Percentiles rank a stretch among this genome's conserved stretches.
phyloP scores from a whole-genome alignment of 1,140 invertebrate species.

The Aplysia californica region DNA sequence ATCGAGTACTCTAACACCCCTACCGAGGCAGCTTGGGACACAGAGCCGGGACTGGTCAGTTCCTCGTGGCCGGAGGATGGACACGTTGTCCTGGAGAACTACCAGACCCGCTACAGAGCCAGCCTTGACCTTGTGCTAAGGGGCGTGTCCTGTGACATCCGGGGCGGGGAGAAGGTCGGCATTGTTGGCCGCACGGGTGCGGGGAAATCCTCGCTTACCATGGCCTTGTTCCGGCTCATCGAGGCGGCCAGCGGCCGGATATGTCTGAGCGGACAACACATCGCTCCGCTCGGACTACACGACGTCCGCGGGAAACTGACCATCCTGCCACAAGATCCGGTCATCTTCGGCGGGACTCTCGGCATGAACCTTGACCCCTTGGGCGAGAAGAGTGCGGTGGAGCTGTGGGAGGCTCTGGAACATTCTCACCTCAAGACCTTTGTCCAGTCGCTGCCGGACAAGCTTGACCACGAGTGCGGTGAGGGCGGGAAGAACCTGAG shows the following conservation, averaged over 20 bases:
- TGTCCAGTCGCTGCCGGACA: slow-evolving; percentile 40
- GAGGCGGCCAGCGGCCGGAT: slow-evolving; percentile 70
- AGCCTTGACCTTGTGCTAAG: slow-evolving; percentile 58
- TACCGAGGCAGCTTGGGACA: no score
- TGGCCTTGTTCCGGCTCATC: slow-evolving; percentile 81
- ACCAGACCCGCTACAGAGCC: slow-evolving; percentile 53
- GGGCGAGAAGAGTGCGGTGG: slow-evolving; percentile 69
- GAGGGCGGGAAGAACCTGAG: slow-evolving; percentile 65
- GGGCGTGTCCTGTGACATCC: slow-evolving; percentile 53
- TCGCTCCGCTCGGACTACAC: slow-evolving; percentile 57
- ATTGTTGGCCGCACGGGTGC: slow-evolving; percentile 72
- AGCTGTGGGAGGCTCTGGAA: slow-evolving; percentile 60
- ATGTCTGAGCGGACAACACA: slow-evolving; percentile 30
- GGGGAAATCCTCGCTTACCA: slow-evolving; percentile 68
- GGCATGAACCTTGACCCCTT: slow-evolving; percentile 76
- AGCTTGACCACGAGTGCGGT: slow-evolving; percentile 52
- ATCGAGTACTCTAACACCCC: no score
- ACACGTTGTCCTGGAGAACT: slow-evolving; percentile 42
- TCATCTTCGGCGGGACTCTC: slow-evolving; percentile 67
- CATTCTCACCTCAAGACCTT: slow-evolving; percentile 57
- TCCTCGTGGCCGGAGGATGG: slow-evolving; percentile 52
- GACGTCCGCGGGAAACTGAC: slow-evolving; percentile 62
- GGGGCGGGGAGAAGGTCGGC: slow-evolving; percentile 70
- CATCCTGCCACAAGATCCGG: slow-evolving; percentile 66
- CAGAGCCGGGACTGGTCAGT: no score